phyloP scores from a whole-genome alignment of 2,888 invertebrate genomes.

The Drosophila prostipennis region DNA sequence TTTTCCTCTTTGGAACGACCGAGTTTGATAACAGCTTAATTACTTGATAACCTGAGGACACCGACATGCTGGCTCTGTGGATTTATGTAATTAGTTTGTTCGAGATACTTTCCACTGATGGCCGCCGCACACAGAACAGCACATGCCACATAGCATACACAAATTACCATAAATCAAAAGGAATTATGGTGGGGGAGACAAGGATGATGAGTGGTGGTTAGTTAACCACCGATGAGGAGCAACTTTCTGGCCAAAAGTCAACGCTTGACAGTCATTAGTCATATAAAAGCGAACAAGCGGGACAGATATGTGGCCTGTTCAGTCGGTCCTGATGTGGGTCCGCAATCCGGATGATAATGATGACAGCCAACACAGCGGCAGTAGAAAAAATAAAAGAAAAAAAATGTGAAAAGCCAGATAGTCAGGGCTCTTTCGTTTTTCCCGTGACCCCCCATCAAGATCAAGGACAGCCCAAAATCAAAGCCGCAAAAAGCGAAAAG shows the following conservation, averaged over 20 bases:
- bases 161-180: conserved; percentile 53
- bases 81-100: conserved; percentile 42
- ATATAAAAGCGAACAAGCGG: conserved; percentile 48
- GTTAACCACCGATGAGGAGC: conserved; percentile 33
- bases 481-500: conserved; percentile 16
- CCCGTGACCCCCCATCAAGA: conserved; percentile 36
- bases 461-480: conserved; percentile 37
- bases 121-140: not conserved
- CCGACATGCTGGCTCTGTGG: conserved; percentile 20
- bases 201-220: conserved; percentile 21
- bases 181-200: conserved; percentile 1
- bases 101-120: conserved; percentile 35
- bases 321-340: conserved; percentile 38
- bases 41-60: conserved; percentile 37
- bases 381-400: not conserved
- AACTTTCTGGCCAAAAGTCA: conserved; percentile 45
- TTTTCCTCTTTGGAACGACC: conserved; percentile 12
- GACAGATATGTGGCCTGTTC: conserved; percentile 28
- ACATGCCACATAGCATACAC: conserved; percentile 14
- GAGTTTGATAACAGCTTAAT: conserved; percentile 38
- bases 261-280: conserved; percentile 71
- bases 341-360: conserved; percentile 52
- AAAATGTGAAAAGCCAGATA: conserved; percentile 30
- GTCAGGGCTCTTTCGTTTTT: conserved; percentile 7
- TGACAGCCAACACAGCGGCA: conserved; percentile 30